Base-by-base conservation (phyloP, 2,888 invertebrate species). In the Lepidonotus clava region DNA sequence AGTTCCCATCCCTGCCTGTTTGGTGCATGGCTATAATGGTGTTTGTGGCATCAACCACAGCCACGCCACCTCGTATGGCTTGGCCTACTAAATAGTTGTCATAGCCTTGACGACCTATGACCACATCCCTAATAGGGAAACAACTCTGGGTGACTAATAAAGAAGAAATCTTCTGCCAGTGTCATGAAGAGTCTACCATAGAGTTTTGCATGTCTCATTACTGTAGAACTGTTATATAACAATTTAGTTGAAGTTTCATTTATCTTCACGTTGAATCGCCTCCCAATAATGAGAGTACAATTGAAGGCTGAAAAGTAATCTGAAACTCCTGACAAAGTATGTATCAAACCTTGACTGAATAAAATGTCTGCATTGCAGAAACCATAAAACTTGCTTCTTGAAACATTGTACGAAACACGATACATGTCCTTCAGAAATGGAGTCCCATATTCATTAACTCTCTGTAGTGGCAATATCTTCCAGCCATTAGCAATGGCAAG, bases 371-470 rank as follows among this genome's bases (percentile, higher is more conserved):
- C 85, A 28, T 85, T 85, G 36, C 46, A 67, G 40, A 34, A 85
- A 1, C 85, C 85, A 71, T 85, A 85, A 34, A 85, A 85, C 34
- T n/a, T 46, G 71, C 85, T 85, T n/a, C 41, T 67, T 21, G 36
- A 28, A 8, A n/a, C 28, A 1, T 46, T 18, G 18, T 71, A 28
- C 2, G 85, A 71, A 21, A 32, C 38, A 5, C 41, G 28, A 41
- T 85, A 85, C 85, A 85, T 85, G 46, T 85, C 85, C 34, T 85
- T 85, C 0, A 85, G 66, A 34, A 46, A 76, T 1, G 85, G 85
- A 4, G 66, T 40, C 0, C 66, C 66, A 5, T 24, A 8, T 14
- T 0, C 21, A 34, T 41, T 85, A 2, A 46, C 24, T 32, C 76
- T 5, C 32, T n/a, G 56, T 32, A 51, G 11, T 14, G 67, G 71